phyloP scores from a whole-genome alignment of 2,113 vertebrate species.

The Thermophis baileyi region DNA sequence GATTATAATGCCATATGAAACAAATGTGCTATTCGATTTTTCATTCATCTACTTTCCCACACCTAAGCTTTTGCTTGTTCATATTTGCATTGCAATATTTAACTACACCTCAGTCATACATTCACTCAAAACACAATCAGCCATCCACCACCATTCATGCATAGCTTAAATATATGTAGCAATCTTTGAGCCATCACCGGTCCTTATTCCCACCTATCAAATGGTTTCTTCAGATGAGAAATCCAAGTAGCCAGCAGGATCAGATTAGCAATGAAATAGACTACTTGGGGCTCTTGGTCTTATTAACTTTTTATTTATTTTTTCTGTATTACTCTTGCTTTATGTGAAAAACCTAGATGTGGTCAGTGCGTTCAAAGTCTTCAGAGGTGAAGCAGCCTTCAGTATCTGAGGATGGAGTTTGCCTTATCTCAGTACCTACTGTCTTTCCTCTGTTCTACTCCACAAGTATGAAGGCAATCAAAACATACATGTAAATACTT shows the following conservation, averaged over 20 bases:
- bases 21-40: background rate
- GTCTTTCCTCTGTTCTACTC: background rate
- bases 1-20: background rate
- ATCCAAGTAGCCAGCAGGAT: background rate
- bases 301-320: background rate
- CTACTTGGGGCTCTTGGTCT: background rate
- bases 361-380: background rate
- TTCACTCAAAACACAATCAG: background rate
- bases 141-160: background rate
- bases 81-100: background rate
- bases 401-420: background rate
- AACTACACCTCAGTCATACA: background rate
- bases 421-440: background rate
- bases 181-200: background rate
- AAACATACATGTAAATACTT: background rate
- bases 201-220: background rate
- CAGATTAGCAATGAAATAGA: background rate
- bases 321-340: background rate
- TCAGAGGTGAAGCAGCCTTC: background rate
- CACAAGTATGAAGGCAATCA: background rate
- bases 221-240: background rate
- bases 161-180: background rate
- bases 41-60: background rate
- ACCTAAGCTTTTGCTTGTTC: background rate
- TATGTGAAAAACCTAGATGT: background rate